These are phyloP conservation scores for Parazoanthus swiftii DNA, from an alignment of 92 coral and sea anemone species.

Conservation along the genomic window DNA sequence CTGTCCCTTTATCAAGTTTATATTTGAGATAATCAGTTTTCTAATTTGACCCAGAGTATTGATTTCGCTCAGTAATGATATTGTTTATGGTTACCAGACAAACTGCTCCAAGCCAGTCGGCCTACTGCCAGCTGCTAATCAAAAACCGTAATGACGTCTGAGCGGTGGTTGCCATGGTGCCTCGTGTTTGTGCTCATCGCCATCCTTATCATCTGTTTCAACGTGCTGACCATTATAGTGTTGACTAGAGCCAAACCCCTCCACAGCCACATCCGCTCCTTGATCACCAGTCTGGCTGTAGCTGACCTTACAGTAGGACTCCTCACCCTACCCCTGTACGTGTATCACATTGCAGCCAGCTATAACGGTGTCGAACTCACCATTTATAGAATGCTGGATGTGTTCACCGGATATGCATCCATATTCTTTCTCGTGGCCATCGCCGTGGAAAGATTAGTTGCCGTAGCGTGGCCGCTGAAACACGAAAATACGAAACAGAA, in stretches of 20 bases:
- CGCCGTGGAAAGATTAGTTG: constrained; percentile 53
- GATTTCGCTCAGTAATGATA: no score
- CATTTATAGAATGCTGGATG: constrained; percentile 51
- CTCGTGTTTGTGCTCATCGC: constrained; percentile 4
- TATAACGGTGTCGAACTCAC: background rate
- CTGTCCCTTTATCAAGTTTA: no score
- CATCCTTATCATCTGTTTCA: constrained; percentile 8
- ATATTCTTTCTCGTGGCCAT: constrained; percentile 60
- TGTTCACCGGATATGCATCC: constrained; percentile 61
- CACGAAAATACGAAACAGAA: constrained; percentile 37
- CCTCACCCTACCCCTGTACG: constrained; percentile 14
- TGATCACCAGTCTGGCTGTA: constrained; percentile 12
- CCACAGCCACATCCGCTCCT: constrained; percentile 22
- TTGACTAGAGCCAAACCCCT: constrained; percentile 30
- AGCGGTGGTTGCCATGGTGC: constrained; percentile 31
- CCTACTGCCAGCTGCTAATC: background rate
- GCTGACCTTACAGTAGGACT: constrained; percentile 23
- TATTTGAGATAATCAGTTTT: no score
- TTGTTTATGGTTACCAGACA: background rate
- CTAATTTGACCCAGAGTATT: no score
- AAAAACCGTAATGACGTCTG: background rate
- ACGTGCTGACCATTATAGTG: constrained; percentile 21
- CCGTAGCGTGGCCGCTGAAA: constrained; percentile 50
- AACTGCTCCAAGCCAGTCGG: background rate
- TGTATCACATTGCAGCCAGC: background rate